Conservation (phyloP, 2,888 invertebrate genomes). For the Lasioglossum oenotherae region DNA sequence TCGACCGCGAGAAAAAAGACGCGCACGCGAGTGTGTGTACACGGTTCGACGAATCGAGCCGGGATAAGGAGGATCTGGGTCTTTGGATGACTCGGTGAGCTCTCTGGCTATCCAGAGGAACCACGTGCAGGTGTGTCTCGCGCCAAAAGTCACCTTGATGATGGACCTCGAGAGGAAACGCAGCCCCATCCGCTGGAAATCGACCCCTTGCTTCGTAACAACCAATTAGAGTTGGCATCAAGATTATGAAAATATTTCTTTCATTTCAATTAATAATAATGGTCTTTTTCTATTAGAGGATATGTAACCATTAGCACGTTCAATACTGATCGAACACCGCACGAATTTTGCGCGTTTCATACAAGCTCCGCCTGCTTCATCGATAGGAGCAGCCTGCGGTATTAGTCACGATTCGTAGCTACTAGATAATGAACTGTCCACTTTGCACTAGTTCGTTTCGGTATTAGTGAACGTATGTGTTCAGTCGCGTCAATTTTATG, state of each 20-base stretch:
- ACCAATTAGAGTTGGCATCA: too few relatives aligned
- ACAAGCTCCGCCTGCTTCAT: background rate
- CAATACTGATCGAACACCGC: too few relatives aligned
- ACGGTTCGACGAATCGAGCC: conserved; percentile 43
- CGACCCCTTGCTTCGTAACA: background rate
- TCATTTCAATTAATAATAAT: background rate
- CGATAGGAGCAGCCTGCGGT: background rate
- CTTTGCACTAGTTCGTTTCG: background rate
- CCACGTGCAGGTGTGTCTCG: background rate
- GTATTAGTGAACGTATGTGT: background rate
- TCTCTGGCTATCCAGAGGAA: conserved; percentile 5
- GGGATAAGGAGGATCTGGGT: conserved; percentile 23
- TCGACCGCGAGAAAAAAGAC: conserved; percentile 55
- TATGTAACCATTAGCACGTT: background rate
- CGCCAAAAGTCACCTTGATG: background rate
- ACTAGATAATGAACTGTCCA: background rate
- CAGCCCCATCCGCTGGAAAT: background rate
- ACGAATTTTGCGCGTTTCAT: too few relatives aligned
- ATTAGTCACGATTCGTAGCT: background rate
- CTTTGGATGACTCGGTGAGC: conserved; percentile 14
- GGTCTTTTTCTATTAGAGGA: background rate
- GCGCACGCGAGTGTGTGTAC: conserved; percentile 36
- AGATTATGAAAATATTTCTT: too few relatives aligned
- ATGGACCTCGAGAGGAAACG: background rate
- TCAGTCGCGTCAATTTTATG: background rate